Percentiles rank a stretch among this genome's conserved stretches.
phyloP scores from a whole-genome alignment of 2,113 vertebrate species.

The Symphodus melops region DNA sequence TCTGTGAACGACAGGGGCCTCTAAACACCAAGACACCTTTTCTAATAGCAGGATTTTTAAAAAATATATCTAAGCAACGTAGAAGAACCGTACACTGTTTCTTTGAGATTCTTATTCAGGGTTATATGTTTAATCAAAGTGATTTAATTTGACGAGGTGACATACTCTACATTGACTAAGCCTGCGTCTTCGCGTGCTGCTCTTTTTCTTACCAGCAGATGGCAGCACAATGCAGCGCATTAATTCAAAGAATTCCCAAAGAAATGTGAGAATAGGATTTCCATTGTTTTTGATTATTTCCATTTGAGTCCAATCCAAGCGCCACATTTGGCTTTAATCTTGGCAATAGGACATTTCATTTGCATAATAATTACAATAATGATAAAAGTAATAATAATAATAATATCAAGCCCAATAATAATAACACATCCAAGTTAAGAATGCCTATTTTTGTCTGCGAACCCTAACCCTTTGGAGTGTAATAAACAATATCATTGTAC shows the following conservation, averaged over 20 bases:
- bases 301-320: too few species aligned
- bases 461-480: too few species aligned
- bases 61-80: background rate
- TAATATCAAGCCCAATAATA: background rate
- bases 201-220: conserved; percentile 54
- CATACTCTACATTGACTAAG: background rate
- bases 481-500: too few species aligned
- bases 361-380: background rate
- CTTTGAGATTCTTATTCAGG: background rate
- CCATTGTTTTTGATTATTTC: background rate
- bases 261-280: background rate
- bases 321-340: too few species aligned
- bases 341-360: background rate
- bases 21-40: background rate
- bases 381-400: background rate
- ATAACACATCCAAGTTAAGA: background rate
- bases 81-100: background rate
- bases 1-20: conserved; percentile 21
- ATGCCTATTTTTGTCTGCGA: too few species aligned
- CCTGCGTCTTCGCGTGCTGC: background rate
- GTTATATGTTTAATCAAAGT: background rate
- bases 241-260: background rate
- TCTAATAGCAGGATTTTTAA: background rate
- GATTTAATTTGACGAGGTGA: background rate
- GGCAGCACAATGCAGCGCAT: conserved; percentile 52